Evolutionary conservation across 2,797 vertebrate genomes (phyloP).

Genomic region (Gymnocypris eckloni): DNA sequence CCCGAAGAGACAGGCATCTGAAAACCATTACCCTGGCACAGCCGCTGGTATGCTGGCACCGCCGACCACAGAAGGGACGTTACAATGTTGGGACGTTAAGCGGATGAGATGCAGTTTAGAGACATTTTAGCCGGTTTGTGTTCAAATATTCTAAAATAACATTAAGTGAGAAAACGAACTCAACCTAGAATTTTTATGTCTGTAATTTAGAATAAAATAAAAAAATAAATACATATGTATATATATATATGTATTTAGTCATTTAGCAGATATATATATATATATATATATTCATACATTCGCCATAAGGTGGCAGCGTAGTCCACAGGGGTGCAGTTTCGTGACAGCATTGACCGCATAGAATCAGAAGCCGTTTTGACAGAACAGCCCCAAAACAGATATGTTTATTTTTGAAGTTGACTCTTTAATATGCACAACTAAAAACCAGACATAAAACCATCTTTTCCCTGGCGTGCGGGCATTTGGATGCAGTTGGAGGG

Average conservation of each 20-base stretch:
- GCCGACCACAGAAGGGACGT: conserved; percentile 44
- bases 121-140: not conserved
- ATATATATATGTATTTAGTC: no score
- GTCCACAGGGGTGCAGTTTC: not conserved
- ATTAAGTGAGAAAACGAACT: not conserved
- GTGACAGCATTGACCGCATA: not conserved
- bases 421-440: not conserved
- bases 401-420: conserved; percentile 7
- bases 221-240: no score
- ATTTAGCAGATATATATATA: no score
- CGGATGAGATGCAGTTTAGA: not conserved
- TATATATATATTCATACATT: not conserved
- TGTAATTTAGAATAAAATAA: no score
- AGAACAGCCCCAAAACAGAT: not conserved
- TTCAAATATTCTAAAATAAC: conserved; percentile 10
- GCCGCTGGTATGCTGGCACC: conserved; percentile 49
- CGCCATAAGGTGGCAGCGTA: conserved; percentile 29
- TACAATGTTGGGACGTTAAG: conserved; percentile 25
- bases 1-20: conserved; percentile 59
- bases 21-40: conserved; percentile 61
- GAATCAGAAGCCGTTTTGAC: conserved; percentile 5
- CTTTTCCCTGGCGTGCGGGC: conserved; percentile 59
- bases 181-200: not conserved
- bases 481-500: conserved; percentile 71
- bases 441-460: conserved; percentile 5